A percentile compares a stretch with the other conserved stretches of the same genome.
These are phyloP conservation scores for Rostratula benghalensis DNA, from an alignment of 2,113 vertebrate genomes.

Conservation along the genomic window DNA sequence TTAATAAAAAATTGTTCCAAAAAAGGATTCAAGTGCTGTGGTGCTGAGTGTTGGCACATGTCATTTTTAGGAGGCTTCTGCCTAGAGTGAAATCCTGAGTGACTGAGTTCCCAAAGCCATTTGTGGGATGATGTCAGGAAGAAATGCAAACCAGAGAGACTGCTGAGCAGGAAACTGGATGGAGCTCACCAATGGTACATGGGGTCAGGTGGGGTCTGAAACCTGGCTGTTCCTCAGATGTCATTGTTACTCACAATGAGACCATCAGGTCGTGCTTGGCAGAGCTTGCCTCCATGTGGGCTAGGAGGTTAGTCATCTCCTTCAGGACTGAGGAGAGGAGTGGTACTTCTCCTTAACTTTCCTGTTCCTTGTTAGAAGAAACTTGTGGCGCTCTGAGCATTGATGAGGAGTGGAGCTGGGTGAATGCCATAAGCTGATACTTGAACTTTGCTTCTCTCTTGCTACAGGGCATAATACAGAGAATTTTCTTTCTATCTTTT, in stretches of 20 bases:
- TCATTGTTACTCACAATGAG: background rate
- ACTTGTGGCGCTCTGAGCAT: background rate
- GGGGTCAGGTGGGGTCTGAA: background rate
- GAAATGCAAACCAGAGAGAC: background rate
- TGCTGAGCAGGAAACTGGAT: background rate
- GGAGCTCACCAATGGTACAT: accelerated
- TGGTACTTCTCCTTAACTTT: background rate
- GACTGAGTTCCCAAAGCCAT: background rate
- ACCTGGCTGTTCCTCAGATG: background rate
- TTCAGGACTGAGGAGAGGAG: background rate
- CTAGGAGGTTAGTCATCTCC: background rate
- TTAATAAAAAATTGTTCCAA: background rate
- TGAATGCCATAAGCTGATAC: background rate
- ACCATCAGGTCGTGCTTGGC: background rate
- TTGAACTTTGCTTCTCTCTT: background rate
- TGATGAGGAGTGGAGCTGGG: background rate
- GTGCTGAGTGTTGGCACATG: accelerated
- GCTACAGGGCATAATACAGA: background rate
- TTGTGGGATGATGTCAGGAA: background rate
- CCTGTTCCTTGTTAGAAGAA: background rate
- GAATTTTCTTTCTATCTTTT: background rate
- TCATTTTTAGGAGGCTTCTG: background rate
- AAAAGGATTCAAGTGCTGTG: background rate
- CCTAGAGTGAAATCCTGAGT: background rate
- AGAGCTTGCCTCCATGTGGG: background rate